These are phyloP conservation scores for Euura lappo DNA, from an alignment of 1,140 invertebrate species.

Conservation along the genomic window DNA sequence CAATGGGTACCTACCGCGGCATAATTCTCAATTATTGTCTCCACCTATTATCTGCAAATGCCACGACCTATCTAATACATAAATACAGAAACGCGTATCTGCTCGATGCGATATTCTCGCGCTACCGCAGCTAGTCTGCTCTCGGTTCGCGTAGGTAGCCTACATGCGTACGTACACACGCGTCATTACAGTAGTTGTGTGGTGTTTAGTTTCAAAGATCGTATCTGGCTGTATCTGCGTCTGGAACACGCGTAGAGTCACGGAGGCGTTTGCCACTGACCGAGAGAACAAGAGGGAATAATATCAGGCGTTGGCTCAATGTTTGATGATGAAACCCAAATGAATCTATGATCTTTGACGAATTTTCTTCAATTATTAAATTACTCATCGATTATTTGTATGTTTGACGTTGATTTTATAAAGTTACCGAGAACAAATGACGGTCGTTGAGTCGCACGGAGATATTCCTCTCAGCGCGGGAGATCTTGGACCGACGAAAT, in stretches of 20 bases:
- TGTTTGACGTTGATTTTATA: neutral
- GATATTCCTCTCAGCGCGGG: conserved; percentile 20
- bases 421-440: neutral
- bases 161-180: neutral
- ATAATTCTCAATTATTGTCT: neutral
- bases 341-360: neutral
- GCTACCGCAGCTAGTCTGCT: neutral
- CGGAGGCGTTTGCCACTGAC: neutral
- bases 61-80: neutral
- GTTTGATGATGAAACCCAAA: neutral
- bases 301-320: neutral
- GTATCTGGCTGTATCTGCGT: conserved; percentile 5
- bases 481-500: conserved; percentile 18
- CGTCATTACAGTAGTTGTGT: conserved; percentile 15
- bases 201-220: conserved; percentile 18
- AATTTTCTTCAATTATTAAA: neutral
- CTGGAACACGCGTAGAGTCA: conserved; percentile 13
- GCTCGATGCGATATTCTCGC: neutral
- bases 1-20: neutral
- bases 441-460: neutral
- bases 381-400: neutral
- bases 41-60: neutral
- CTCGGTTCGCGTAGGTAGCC: neutral
- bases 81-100: neutral
- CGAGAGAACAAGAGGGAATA: neutral